phyloP scores from a whole-genome alignment of 37 sponge, comb jelly and placozoan genomes.

The Mnemiopsis leidyi region DNA sequence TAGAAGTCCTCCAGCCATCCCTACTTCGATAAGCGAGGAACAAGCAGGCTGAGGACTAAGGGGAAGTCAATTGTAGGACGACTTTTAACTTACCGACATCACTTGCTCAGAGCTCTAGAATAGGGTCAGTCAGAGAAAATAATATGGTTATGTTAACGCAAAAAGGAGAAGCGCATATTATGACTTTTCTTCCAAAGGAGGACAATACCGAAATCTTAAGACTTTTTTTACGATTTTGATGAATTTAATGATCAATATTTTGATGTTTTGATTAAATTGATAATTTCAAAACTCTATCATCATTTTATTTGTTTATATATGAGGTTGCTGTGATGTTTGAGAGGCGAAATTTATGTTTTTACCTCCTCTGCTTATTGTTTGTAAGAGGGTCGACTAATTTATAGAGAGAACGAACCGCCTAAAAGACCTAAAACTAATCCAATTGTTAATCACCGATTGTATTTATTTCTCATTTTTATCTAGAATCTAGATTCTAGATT shows the following conservation, averaged over 20 bases:
- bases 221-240: background rate
- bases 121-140: too few relatives aligned
- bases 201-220: background rate
- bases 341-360: background rate
- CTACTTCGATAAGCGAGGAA: constrained; percentile 21
- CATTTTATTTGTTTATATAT: background rate
- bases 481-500: too few relatives aligned
- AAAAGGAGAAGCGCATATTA: background rate
- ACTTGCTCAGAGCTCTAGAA: too few relatives aligned
- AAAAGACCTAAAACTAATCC: background rate
- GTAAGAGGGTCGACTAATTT: background rate
- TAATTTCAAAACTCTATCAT: background rate
- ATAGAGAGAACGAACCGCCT: background rate
- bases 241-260: background rate
- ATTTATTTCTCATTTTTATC: background rate
- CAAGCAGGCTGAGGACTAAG: background rate
- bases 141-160: background rate
- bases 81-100: too few relatives aligned
- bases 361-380: background rate
- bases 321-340: background rate
- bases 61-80: background rate
- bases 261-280: background rate
- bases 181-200: background rate
- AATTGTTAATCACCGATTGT: background rate
- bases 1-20: constrained; percentile 46